Evolutionary conservation across 2,797 vertebrate genomes (phyloP).

Genomic region (Pseudochromis fuscus): DNA sequence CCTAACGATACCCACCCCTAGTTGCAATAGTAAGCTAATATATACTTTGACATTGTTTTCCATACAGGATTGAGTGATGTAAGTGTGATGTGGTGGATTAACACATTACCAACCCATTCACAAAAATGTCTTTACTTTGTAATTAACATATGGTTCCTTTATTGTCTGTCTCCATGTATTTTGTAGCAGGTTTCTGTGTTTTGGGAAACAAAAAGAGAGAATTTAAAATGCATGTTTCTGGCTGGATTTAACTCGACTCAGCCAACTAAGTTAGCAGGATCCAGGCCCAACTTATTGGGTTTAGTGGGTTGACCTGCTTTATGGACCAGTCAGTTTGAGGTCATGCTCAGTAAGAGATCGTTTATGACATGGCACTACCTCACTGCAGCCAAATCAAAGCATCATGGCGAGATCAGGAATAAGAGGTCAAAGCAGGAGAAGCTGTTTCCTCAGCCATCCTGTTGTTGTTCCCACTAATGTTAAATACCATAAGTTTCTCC

Average conservation of each 20-base stretch:
- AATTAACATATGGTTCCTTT: background rate
- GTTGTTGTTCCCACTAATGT: constrained; percentile 1
- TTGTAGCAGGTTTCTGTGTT: constrained; percentile 8
- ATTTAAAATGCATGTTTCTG: no score
- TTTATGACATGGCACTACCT: background rate
- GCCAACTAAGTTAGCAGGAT: constrained; percentile 7
- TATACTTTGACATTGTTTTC: no score
- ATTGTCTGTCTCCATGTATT: background rate
- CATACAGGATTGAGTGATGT: background rate
- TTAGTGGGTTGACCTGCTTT: constrained; percentile 13
- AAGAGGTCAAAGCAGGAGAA: no score
- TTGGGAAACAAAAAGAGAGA: no score
- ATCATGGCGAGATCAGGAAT: no score
- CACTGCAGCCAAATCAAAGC: background rate
- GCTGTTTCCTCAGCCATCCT: background rate
- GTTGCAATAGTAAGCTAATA: no score
- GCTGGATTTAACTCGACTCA: constrained; percentile 1
- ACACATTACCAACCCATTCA: background rate
- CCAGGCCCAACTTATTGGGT: constrained; percentile 11
- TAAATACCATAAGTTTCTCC: constrained; percentile 12
- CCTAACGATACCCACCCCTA: no score
- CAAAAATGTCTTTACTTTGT: background rate
- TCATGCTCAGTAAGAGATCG: constrained; percentile 1
- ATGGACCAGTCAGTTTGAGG: constrained; percentile 13
- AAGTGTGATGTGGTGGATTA: background rate